Evolutionary conservation across 1,140 invertebrate species (phyloP), one percentile per base, ranked within the genome.

Genomic region (Penaeus indicus): DNA sequence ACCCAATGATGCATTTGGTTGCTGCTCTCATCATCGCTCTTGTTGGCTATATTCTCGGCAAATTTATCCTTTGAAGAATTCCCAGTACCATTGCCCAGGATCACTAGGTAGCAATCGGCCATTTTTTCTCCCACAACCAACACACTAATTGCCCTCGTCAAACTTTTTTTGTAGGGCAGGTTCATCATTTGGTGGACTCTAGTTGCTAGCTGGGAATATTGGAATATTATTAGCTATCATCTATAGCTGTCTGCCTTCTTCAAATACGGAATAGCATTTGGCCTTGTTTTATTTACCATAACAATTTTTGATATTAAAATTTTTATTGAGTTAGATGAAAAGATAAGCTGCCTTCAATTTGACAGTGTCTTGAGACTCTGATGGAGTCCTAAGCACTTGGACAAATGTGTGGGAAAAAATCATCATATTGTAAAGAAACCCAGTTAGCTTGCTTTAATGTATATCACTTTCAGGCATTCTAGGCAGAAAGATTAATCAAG

Each of bases 31-130:
- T 92, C 54, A 92, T 92, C 72, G 92, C 89, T 78, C 90, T 94
- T 77, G 88, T 94, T 89, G 93, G 94, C 89, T 92, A 94, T 80
- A 91, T 94, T 79, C 89, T 94, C 54, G 93, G 94, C 67, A 94
- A 94, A 92, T 93, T 93, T 89, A 91, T 94, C 85, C 92, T 94
- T 85, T 94, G 92, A 93, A 90, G 27, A 75, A 47, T 77, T 88
- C 62, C 80, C 38, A 32, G n/a, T 75, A 61, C 83, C 67, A 62
- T 42, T n/a, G 27, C 86, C 54, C 86, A 78, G 67, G 80, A 82
- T 47, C 81, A 82, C 81, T 77, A 88, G 87, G 87, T 83, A 84
- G 80, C 75, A 84, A 67, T 83, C 75, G 81, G 81, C 79, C 67
- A 75, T 25, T 88, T 84, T 84, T 88, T 69, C 79, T 84, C 81